phyloP scores from a whole-genome alignment of 2,113 vertebrate species.

The Triplophysa siluroides region DNA sequence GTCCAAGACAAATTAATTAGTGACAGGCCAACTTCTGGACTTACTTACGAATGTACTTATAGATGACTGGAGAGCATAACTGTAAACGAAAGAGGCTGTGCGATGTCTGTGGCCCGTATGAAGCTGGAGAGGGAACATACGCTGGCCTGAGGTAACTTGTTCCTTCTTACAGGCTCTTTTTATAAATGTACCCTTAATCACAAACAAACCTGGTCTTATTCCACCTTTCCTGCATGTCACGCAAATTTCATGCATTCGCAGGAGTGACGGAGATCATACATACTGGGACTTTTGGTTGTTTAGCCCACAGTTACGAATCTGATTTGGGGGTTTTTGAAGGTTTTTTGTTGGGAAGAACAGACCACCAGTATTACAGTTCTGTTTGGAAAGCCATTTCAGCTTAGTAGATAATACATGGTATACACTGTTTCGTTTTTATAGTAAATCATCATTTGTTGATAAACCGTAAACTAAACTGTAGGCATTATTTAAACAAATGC shows the following conservation, averaged over 20 bases:
- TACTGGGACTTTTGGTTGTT: neutral
- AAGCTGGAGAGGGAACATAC: conserved; percentile 53
- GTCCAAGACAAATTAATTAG: conserved; percentile 66
- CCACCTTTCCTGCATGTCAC: neutral
- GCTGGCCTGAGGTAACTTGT: conserved; percentile 64
- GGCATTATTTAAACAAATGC: too few relatives aligned
- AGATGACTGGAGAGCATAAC: conserved; percentile 62
- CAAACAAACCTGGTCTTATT: conserved; percentile 50
- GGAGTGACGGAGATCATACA: neutral
- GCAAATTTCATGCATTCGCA: neutral
- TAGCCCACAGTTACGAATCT: conserved; percentile 1
- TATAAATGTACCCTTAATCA: conserved; percentile 61
- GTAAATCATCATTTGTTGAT: too few relatives aligned
- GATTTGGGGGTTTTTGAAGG: neutral
- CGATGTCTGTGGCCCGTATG: conserved; percentile 52
- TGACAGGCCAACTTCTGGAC: conserved; percentile 60
- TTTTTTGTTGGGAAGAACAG: neutral
- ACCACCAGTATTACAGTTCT: neutral
- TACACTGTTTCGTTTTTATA: too few relatives aligned
- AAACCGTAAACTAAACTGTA: too few relatives aligned
- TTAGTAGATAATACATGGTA: too few relatives aligned
- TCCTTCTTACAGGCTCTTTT: conserved; percentile 58
- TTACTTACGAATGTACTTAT: conserved; percentile 59
- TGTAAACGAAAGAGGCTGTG: conserved; percentile 66
- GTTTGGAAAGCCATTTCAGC: too few relatives aligned